Conservation (phyloP, 2,888 invertebrate species). For the Tachina fera region DNA sequence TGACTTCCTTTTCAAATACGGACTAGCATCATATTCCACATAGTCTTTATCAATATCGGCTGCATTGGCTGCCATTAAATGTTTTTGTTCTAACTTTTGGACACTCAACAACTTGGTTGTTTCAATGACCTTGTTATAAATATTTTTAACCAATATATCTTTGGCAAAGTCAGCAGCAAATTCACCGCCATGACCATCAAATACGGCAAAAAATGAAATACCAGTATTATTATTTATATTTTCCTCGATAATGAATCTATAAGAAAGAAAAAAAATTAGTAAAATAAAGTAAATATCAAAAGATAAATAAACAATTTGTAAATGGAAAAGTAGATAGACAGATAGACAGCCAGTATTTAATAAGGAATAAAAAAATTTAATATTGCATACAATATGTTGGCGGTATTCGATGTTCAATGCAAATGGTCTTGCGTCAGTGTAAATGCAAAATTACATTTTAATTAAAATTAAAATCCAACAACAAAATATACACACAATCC, state of each 20-base stretch:
- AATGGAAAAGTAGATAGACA: not conserved
- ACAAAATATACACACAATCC: too few species aligned
- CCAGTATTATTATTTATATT: conserved; percentile 91
- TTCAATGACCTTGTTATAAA: conserved; percentile 90
- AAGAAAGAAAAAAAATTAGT: not conserved
- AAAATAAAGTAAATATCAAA: conserved; percentile 2
- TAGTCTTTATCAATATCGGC: conserved; percentile 71
- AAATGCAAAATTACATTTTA: too few species aligned
- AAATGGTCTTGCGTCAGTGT: too few species aligned
- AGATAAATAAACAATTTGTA: not conserved
- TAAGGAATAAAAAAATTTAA: not conserved
- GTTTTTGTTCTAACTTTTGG: conserved; percentile 75
- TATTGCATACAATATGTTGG: too few species aligned
- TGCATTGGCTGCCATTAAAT: conserved; percentile 63
- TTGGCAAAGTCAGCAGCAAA: conserved; percentile 96
- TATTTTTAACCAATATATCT: conserved; percentile 92
- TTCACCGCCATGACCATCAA: conserved; percentile 98
- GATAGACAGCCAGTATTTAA: not conserved
- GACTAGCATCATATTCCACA: conserved; percentile 79
- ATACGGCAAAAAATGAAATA: conserved; percentile 94
- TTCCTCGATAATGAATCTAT: conserved; percentile 91
- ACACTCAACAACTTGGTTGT: conserved; percentile 88
- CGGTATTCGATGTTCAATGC: too few species aligned
- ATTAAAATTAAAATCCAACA: too few species aligned
- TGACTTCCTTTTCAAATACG: conserved; percentile 78